Evolutionary conservation across 2,797 vertebrate species (phyloP).

Genomic region (Tenualosa thibaudeaui): DNA sequence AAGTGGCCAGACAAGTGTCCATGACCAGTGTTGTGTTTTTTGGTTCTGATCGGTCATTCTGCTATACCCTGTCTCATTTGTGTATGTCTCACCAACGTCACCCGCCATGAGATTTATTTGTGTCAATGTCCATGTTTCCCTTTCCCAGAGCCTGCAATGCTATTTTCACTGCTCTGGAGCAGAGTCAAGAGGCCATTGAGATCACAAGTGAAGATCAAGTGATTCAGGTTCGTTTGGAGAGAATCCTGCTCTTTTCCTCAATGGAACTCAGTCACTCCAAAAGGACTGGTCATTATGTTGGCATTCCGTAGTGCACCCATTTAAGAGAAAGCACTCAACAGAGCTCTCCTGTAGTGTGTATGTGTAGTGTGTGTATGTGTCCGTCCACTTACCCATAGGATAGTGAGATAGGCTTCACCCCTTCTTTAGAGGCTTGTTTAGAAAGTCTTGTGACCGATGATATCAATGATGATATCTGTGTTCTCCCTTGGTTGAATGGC

Average conservation of each 20-base stretch:
- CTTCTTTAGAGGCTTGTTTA: conserved; percentile 37
- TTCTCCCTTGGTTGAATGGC: conserved; percentile 48
- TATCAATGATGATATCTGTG: conserved; percentile 46
- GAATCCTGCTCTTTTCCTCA: conserved; percentile 8
- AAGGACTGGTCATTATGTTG: conserved; percentile 4
- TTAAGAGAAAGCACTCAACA: background rate
- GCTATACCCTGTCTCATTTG: background rate
- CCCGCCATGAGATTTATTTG: background rate
- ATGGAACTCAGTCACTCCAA: conserved; percentile 25
- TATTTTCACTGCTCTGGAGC: conserved; percentile 94
- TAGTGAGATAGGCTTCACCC: background rate
- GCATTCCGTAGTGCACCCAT: background rate
- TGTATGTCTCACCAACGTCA: background rate
- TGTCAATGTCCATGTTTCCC: background rate
- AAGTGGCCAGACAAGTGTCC: background rate
- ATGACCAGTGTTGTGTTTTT: no score
- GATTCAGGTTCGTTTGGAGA: conserved; percentile 84
- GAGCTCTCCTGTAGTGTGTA: background rate
- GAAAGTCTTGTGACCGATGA: conserved; percentile 56
- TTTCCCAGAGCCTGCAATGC: conserved; percentile 88
- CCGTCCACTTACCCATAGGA: conserved; percentile 19
- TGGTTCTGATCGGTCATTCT: no score
- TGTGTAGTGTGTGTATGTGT: conserved; percentile 3
- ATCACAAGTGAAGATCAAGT: conserved; percentile 96
- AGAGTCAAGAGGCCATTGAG: conserved; percentile 97